These are phyloP conservation scores for Anticlea derivata DNA, from an alignment of 2,888 invertebrate genomes.

Conservation along the genomic window DNA sequence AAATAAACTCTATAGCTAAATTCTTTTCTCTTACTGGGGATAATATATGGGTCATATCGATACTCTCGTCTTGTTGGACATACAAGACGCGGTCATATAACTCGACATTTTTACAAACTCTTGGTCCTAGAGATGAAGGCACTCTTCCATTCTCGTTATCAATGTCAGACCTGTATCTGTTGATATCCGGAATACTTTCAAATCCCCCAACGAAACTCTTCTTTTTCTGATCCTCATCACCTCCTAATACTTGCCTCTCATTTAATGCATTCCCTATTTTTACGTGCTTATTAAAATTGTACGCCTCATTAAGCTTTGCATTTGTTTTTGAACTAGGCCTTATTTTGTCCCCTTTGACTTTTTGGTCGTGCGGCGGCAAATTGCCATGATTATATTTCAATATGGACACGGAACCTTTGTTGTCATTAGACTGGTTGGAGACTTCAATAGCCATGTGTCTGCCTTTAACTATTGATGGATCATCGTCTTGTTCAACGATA, in stretches of 20 bases:
- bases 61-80: constrained; percentile 66
- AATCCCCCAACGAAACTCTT: constrained; percentile 66
- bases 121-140: constrained; percentile 57
- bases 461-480: constrained; percentile 49
- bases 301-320: constrained; percentile 30
- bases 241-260: constrained; percentile 59
- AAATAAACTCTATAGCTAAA: constrained; percentile 63
- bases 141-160: constrained; percentile 47
- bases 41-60: constrained; percentile 61
- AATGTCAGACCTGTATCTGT: constrained; percentile 61
- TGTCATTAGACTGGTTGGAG: constrained; percentile 56
- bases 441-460: constrained; percentile 57
- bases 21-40: constrained; percentile 65
- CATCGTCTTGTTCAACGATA: constrained; percentile 45
- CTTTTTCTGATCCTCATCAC: constrained; percentile 55
- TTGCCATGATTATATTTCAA: constrained; percentile 67
- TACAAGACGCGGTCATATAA: constrained; percentile 59
- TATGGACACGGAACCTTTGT: constrained; percentile 54
- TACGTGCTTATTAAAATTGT: constrained; percentile 60
- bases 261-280: constrained; percentile 74
- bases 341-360: constrained; percentile 34
- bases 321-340: constrained; percentile 23
- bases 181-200: constrained; percentile 66
- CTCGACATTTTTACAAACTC: constrained; percentile 67
- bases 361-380: constrained; percentile 49